phyloP scores from a whole-genome alignment of 2,888 invertebrate genomes.

The Drosophila greeni region DNA sequence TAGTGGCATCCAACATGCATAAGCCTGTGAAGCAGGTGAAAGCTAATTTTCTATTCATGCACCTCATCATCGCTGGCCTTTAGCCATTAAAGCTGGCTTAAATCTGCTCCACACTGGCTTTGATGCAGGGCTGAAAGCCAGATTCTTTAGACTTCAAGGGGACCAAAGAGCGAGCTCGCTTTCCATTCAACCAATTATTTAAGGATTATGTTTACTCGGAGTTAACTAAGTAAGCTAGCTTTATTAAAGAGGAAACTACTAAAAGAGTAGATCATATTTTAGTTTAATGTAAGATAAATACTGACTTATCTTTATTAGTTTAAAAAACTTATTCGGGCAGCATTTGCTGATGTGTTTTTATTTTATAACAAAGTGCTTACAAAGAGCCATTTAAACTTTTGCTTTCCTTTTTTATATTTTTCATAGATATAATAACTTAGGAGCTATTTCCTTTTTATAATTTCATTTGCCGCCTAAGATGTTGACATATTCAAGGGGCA shows the following conservation, averaged over 20 bases:
- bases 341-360: background rate
- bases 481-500: background rate
- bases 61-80: conserved; percentile 22
- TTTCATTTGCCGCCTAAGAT: background rate
- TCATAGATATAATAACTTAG: background rate
- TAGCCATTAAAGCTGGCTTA: conserved; percentile 12
- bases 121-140: background rate
- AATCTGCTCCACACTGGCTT: conserved; percentile 1
- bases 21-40: conserved; percentile 3
- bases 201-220: background rate
- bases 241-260: too few relatives aligned
- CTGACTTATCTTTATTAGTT: background rate
- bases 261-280: background rate
- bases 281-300: background rate
- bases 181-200: background rate
- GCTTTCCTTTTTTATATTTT: background rate
- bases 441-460: background rate
- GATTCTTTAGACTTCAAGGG: background rate
- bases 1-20: conserved; percentile 49
- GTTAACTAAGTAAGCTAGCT: too few relatives aligned
- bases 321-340: too few relatives aligned
- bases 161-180: background rate
- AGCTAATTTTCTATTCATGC: conserved; percentile 30
- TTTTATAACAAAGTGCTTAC: background rate
- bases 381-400: background rate